Base-by-base conservation (phyloP, 2,888 invertebrate genomes). In the Andrena trimmerana region DNA sequence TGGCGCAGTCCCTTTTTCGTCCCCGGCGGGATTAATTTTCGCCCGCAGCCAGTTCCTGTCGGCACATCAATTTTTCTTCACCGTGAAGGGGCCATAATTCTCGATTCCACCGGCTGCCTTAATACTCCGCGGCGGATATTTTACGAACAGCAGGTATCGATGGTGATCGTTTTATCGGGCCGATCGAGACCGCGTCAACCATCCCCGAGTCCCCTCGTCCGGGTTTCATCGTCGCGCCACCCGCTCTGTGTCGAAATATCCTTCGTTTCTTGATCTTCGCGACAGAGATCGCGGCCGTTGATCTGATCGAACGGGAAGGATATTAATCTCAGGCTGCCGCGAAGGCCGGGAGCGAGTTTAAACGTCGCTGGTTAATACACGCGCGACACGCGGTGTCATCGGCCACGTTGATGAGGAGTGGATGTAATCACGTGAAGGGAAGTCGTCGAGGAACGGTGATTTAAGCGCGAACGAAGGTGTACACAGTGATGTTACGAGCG, bases 11-110 rank as follows among this genome's bases (percentile, higher is more conserved):
- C 31, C 29, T 31, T 60, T 62, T 60, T 24, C 50, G 27, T n/a
- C 48, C 54, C 24, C 2, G 6, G 5, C 13, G 62, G 48, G 68
- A 75, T 75, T 75, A 75, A 75, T 75, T 75, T 67, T 50, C 50
- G 42, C 33, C 36, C 59, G 31, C 27, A 33, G 36, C 20, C 33
- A 63, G 52, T 20, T 60, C 27, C n/a, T 20, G 36, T 52, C 60
- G 33, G 24, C n/a, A 50, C 62, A 24, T 13, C 60, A 67, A 62
- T 68, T 75, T 75, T 52, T 70, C 27, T 60, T 42, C 63, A 2
- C 20, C 24, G 24, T 42, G 31, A 63, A 63, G 36, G 33, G 20
- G 27, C 13, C 68, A 62, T 68, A 68, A 67, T 59, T 62, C 10
- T 24, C 33, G 42, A 10, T 69, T 68, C 33, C 54, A n/a, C 1